A percentile compares a stretch with the other conserved stretches of the same genome.
These are phyloP conservation scores for Henricia sp. DNA, from an alignment of 53 echinoderm and acorn worm genomes.

Conservation along the genomic window DNA sequence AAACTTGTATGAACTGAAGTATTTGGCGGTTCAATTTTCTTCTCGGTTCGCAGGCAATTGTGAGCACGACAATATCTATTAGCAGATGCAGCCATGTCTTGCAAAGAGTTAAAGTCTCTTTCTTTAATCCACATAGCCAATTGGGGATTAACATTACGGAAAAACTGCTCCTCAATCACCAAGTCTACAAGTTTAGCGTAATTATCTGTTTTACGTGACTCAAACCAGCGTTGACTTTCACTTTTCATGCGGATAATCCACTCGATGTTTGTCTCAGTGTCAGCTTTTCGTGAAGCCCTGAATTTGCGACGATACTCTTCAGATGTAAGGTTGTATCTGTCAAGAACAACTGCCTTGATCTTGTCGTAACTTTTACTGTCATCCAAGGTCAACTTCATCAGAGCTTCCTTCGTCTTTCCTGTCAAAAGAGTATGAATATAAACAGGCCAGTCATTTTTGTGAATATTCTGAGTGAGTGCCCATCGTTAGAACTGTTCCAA, in stretches of 20 bases:
- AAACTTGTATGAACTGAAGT: neutral
- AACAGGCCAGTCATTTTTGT: neutral
- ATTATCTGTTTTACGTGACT: neutral
- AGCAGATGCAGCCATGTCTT: neutral
- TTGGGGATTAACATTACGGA: neutral
- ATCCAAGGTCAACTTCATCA: neutral
- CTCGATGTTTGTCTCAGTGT: neutral
- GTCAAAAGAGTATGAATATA: neutral
- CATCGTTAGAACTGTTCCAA: constrained; percentile 1
- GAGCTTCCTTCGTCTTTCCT: neutral
- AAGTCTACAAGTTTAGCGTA: neutral
- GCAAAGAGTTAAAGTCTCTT: neutral
- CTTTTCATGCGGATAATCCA: neutral
- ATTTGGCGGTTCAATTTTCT: neutral
- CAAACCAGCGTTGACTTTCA: neutral
- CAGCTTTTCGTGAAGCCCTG: neutral
- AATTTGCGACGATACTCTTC: constrained; percentile 13
- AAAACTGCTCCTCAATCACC: constrained; percentile 5
- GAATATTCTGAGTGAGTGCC: neutral
- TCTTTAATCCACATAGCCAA: neutral
- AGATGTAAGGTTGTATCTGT: constrained; percentile 16
- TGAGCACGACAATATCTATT: constrained; percentile 1
- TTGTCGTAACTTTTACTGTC: constrained; percentile 11
- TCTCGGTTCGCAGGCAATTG: neutral
- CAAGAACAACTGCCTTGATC: neutral